Percentiles rank a stretch among this genome's conserved stretches.
Evolutionary conservation across 2,888 invertebrate genomes (phyloP).

Genomic region (Drosophila tanythrix): DNA sequence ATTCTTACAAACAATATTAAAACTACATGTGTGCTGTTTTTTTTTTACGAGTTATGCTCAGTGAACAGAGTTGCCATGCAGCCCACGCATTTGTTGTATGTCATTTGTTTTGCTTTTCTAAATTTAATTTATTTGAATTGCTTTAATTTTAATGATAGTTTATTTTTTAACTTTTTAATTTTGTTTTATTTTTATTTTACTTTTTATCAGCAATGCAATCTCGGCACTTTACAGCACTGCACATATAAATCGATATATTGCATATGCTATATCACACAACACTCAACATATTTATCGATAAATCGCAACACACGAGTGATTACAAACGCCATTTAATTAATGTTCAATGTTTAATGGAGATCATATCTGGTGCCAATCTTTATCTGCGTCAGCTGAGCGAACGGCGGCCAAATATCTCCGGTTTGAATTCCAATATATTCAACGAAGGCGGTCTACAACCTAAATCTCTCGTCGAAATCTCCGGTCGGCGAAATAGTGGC

Average conservation of each 20-base stretch:
- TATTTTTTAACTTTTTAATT: background rate
- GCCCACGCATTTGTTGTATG: conserved; percentile 16
- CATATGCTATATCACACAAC: conserved; percentile 3
- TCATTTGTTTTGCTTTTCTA: background rate
- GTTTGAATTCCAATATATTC: conserved; percentile 18
- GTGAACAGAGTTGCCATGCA: conserved; percentile 28
- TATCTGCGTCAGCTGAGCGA: conserved; percentile 38
- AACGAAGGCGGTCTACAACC: conserved; percentile 14
- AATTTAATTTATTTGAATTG: background rate
- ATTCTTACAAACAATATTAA: conserved; percentile 6
- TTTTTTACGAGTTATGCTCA: conserved; percentile 6
- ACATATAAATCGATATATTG: background rate
- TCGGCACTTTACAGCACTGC: conserved; percentile 24
- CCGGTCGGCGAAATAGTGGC: conserved; percentile 38
- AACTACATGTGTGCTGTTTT: conserved; percentile 34
- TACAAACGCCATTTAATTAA: background rate
- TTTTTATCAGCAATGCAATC: conserved; percentile 3
- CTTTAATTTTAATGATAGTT: background rate
- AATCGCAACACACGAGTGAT: background rate
- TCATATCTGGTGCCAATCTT: conserved; percentile 30
- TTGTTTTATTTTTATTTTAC: background rate
- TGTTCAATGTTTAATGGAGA: conserved; percentile 24
- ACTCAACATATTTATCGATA: background rate
- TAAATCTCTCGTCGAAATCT: conserved; percentile 47
- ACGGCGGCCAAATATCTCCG: conserved; percentile 34